Base-by-base conservation (phyloP, 1,140 invertebrate species). In the Euglossa dilemma region DNA sequence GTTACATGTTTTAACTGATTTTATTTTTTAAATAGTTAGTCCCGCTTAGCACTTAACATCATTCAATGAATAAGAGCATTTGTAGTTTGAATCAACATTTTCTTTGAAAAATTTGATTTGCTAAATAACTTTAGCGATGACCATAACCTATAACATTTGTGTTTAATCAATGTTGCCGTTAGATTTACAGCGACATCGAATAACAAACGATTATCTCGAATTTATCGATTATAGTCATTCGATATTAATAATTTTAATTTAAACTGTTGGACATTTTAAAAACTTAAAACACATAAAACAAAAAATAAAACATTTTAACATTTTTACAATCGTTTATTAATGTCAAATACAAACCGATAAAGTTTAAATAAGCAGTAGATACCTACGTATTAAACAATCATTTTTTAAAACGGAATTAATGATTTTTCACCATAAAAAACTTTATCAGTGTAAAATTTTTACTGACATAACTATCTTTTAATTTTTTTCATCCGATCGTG, bases 311-410 rank as follows among this genome's bases (percentile, higher is more conserved):
- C 28, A 43, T 25, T 20, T 52, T 52, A 88, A 88, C 83, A 57
- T 86, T 87, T 87, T 84, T 83, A 84, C 82, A 76, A 79, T 86
- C 52, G 64, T 90, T 90, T 86, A 88, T 89, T 86, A 74, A 89
- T 84, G 72, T 87, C 87, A 88, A 87, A 85, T 90, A 90, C 89
- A 90, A 90, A 90, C 85, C 81, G 85, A 88, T 87, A 85, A 86
- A 75, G 64, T 87, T 78, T 75, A 86, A 81, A 77, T 84, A 86
- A 86, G 78, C 77, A 81, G 79, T 86, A 83, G 80, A 87, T 86
- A 83, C 73, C 88, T 87, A 87, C 71, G 71, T 84, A 64, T 82
- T 67, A 70, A 82, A 85, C 73, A 80, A 85, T 85, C n/a, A 71
- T 59, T 70, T 67, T 67, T 85, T 14, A 74, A 84, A 89, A 83